These are phyloP conservation scores for Sebastes matsubarae DNA, from an alignment of 2,797 vertebrate species.

Conservation along the genomic window DNA sequence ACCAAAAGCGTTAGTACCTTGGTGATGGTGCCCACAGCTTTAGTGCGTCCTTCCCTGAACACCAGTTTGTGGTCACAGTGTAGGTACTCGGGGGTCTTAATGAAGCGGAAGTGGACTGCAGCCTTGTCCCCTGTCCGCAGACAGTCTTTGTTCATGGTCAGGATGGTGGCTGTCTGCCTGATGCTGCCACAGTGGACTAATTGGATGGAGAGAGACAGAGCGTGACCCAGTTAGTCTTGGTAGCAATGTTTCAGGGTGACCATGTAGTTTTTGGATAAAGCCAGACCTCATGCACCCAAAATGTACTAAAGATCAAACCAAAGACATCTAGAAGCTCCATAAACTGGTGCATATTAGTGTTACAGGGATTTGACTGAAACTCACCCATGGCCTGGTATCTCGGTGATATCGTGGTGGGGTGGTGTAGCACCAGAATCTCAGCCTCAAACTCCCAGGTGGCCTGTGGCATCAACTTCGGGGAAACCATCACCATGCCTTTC, in stretches of 20 bases:
- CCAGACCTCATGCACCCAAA: not conserved
- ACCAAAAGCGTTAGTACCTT: conserved; percentile 80
- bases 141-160: conserved; percentile 96
- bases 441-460: conserved; percentile 98
- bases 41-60: conserved; percentile 95
- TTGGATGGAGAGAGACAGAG: not conserved
- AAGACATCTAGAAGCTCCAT: not conserved
- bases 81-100: conserved; percentile 95
- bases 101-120: conserved; percentile 95
- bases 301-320: not conserved
- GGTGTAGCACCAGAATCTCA: conserved; percentile 94
- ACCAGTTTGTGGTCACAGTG: conserved; percentile 94
- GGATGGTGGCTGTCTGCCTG: conserved; percentile 95
- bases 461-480: conserved; percentile 91
- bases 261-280: not conserved
- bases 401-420: conserved; percentile 95
- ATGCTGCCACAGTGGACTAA: conserved; percentile 91
- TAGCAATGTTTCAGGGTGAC: not conserved
- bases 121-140: conserved; percentile 96
- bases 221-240: not conserved
- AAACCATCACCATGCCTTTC: conserved; percentile 98
- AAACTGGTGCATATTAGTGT: not conserved
- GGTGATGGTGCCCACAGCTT: conserved; percentile 95
- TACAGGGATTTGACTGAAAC: not conserved
- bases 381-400: conserved; percentile 97